Base-by-base conservation (phyloP, 2,797 vertebrate genomes). In the Pogoniulus pusillus region DNA sequence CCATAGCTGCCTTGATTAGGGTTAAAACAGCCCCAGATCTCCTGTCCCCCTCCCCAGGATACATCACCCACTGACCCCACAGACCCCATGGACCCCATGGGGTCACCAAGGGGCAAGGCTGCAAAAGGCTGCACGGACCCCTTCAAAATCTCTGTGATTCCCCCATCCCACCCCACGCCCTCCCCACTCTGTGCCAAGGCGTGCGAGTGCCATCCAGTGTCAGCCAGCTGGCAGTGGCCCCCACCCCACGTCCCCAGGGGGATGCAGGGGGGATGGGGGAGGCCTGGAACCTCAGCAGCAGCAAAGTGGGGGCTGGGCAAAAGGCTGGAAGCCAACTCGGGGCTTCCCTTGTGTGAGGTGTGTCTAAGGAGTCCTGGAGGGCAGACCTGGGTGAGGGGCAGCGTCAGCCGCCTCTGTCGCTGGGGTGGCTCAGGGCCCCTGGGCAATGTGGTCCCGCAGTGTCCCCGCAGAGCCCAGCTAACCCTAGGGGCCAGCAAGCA, bases 191-290 rank as follows among this genome's bases (percentile, higher is more conserved):
- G n/a, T 90, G 92, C 81, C 92, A 81, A 95, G 90, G 94, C 23
- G 71, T 89, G 82, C 51, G 82, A 94, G 94, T 92, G 92, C 94
- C 92, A 87, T 87, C 94, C 94, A 89, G 92, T 62, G 94, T 90
- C 59, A 23, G 87, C 39, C 24, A 9, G 35, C 18, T 17, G 76
- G 62, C 70, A 23, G 82, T 18, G 20, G 39, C 23, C 58, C 63
- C 65, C 30, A 54, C 8, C 16, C 16, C 53, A 30, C 16, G 5
- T 54, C 16, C 53, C 16, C 27, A 4, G 27, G 9, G 29, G 53
- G 53, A 24, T 30, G 53, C 53, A 30, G 15, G 14, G 39, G 27
- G 30, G 16, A 6, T 9, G 4, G 34, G 32, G 8, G 43, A 41
- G 30, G 55, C 5, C 53, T 57, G n/a, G 17, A 8, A 27, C 53